phyloP scores from a whole-genome alignment of 2,888 invertebrate genomes.

The Venusia cambrica region DNA sequence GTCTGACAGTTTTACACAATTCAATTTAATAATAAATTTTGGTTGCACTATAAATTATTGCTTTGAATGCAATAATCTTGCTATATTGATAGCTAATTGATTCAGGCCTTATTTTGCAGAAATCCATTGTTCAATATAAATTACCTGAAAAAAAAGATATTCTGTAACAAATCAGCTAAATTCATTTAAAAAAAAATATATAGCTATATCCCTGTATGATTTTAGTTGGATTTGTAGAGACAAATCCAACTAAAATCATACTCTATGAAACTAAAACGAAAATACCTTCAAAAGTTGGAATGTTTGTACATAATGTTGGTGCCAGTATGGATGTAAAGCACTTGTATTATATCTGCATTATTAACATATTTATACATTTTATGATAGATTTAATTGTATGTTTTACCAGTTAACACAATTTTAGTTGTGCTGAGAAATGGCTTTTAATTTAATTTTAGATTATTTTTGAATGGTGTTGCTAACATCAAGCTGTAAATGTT shows the following conservation, averaged over 20 bases:
- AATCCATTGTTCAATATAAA: no score
- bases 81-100: no score
- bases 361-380: slow-evolving; percentile 19
- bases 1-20: no score
- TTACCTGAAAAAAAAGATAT: no score
- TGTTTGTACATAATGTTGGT: slow-evolving; percentile 39
- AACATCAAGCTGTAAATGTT: slow-evolving; percentile 4
- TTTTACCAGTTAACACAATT: slow-evolving; percentile 18
- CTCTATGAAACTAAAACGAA: slow-evolving; percentile 7
- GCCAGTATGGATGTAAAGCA: slow-evolving; percentile 34
- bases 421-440: slow-evolving; percentile 22
- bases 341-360: slow-evolving; percentile 33
- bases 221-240: slow-evolving; percentile 13
- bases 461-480: slow-evolving; percentile 8
- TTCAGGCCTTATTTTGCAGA: no score
- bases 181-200: no score
- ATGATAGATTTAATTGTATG: slow-evolving; percentile 26
- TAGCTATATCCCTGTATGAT: no score
- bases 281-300: slow-evolving; percentile 22
- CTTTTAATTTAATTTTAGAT: slow-evolving; percentile 10
- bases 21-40: no score
- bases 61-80: no score
- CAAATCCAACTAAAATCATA: no score
- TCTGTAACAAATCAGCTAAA: no score
- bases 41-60: no score